Conservation (phyloP, 2,113 vertebrate species). For the Vanacampus margaritifer region DNA sequence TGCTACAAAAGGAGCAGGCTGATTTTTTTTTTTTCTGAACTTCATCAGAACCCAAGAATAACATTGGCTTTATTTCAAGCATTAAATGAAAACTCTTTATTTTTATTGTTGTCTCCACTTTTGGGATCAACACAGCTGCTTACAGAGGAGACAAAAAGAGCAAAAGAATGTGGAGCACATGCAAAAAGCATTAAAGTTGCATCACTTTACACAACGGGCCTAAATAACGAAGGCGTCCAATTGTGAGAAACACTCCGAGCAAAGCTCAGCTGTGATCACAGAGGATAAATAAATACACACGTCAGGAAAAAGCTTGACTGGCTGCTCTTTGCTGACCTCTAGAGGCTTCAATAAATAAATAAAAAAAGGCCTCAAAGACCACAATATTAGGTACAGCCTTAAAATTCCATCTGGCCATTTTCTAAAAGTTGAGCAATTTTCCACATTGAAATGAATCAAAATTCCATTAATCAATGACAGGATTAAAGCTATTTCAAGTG, state of each 20-base stretch:
- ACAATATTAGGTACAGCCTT: no score
- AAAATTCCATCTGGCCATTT: no score
- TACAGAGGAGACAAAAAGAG: background rate
- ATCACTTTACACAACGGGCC: constrained; percentile 15
- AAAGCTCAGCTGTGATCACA: constrained; percentile 4
- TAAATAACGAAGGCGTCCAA: constrained; percentile 39
- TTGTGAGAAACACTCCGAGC: constrained; percentile 9
- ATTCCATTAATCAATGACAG: no score
- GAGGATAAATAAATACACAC: constrained; percentile 41
- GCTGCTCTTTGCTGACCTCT: constrained; percentile 38
- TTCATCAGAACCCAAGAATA: no score
- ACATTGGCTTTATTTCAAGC: no score
- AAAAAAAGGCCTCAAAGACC: background rate
- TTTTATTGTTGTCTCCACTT: background rate
- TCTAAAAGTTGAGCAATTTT: no score
- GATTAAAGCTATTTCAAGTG: no score
- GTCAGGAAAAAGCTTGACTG: background rate
- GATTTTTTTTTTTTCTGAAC: no score
- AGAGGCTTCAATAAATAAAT: constrained; percentile 20
- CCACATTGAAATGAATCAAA: no score
- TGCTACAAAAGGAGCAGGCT: no score
- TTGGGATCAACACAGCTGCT: background rate
- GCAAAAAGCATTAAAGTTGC: constrained; percentile 25
- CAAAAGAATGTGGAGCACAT: background rate
- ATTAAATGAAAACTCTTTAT: background rate